Evolutionary conservation across 2,113 vertebrate genomes (phyloP).

Genomic region (Sminthopsis crassicaudata): DNA sequence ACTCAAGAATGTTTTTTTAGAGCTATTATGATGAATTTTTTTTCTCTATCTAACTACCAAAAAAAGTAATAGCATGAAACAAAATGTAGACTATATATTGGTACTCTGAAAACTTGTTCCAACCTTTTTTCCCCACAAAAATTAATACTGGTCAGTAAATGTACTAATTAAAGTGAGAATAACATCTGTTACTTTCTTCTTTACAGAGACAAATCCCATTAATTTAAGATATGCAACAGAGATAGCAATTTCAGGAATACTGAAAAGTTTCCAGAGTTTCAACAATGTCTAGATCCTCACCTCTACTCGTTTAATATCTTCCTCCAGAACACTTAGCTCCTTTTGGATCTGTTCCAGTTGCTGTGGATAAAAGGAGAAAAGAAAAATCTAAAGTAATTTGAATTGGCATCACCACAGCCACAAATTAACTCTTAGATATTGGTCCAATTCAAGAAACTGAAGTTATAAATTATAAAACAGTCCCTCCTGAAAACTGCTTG

Average conservation of each 20-base stretch:
- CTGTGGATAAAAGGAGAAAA: conserved; percentile 84
- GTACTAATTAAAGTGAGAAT: conserved; percentile 61
- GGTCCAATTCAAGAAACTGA: not conserved
- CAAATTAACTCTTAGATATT: conserved; percentile 53
- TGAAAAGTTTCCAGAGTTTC: conserved; percentile 73
- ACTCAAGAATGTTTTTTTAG: not conserved
- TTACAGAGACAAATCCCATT: conserved; percentile 71
- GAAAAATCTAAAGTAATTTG: conserved; percentile 78
- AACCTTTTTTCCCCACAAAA: conserved; percentile 38
- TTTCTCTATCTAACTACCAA: conserved; percentile 31
- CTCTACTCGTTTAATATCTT: conserved; percentile 99
- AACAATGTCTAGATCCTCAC: conserved; percentile 85
- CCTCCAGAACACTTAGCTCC: conserved; percentile 97
- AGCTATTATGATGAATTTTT: conserved; percentile 9
- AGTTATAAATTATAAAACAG: not conserved
- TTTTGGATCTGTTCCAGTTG: conserved; percentile 99
- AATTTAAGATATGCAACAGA: conserved; percentile 75
- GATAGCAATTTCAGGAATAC: conserved; percentile 73
- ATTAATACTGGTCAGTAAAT: conserved; percentile 51
- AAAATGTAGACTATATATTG: conserved; percentile 51
- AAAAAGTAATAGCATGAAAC: conserved; percentile 39
- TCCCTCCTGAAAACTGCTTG: not conserved
- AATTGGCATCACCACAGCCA: conserved; percentile 53
- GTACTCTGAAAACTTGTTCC: conserved; percentile 13
- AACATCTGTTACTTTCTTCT: conserved; percentile 76